phyloP scores from a whole-genome alignment of 2,797 vertebrate genomes.

The Eremophila alpestris region DNA sequence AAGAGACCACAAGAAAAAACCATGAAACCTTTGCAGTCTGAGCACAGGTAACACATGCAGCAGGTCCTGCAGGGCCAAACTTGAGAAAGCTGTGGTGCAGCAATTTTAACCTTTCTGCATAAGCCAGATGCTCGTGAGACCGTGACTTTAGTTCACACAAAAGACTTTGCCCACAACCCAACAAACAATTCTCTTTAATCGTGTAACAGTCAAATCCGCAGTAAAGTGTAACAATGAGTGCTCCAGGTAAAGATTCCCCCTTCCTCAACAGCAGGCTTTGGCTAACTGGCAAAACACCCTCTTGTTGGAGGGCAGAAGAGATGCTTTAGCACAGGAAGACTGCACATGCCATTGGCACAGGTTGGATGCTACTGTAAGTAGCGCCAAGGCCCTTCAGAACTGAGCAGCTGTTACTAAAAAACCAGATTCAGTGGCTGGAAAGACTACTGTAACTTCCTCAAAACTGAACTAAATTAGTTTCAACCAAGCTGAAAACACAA shows the following conservation, averaged over 20 bases:
- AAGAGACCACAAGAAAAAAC: neutral
- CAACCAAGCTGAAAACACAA: neutral
- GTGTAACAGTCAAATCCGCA: neutral
- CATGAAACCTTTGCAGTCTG: neutral
- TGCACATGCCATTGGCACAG: neutral
- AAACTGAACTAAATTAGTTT: neutral
- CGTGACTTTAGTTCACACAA: neutral
- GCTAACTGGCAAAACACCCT: neutral
- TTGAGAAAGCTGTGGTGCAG: slow-evolving; percentile 15
- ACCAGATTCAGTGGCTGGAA: neutral
- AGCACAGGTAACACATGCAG: slow-evolving; percentile 24
- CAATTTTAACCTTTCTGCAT: neutral
- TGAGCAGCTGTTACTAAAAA: neutral
- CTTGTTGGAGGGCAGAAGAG: neutral
- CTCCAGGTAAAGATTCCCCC: neutral
- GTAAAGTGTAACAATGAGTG: neutral
- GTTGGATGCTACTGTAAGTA: neutral
- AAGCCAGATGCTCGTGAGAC: neutral
- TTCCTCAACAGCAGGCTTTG: neutral
- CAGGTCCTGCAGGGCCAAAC: neutral
- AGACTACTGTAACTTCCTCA: neutral
- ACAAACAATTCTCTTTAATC: neutral
- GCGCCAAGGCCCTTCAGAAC: neutral
- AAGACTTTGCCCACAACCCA: neutral
- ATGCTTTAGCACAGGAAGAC: neutral